A percentile compares a stretch with the other conserved stretches of the same genome.
Evolutionary conservation across 2,888 invertebrate species (phyloP).

Genomic region (Sphaerophoria taeniata): DNA sequence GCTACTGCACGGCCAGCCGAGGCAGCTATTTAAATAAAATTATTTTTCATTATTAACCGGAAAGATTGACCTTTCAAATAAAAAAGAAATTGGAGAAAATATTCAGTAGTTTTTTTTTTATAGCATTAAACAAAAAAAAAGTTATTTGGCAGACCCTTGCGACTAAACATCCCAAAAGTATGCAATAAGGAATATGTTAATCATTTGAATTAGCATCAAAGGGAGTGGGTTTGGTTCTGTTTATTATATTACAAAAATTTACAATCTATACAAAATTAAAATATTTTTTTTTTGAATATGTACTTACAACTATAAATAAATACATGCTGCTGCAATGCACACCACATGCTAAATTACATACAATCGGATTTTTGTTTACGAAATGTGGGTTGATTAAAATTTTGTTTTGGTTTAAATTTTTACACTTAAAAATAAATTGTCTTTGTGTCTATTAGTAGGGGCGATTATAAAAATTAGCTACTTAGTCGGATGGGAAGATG

Average conservation of each 20-base stretch:
- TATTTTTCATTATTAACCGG: too few species aligned
- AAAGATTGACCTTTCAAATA: too few species aligned
- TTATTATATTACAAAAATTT: slow-evolving; percentile 5
- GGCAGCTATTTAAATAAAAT: too few species aligned
- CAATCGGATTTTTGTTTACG: slow-evolving; percentile 19
- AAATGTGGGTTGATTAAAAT: slow-evolving; percentile 21
- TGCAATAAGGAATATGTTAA: background rate
- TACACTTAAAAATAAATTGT: slow-evolving; percentile 29
- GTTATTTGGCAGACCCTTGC: too few species aligned
- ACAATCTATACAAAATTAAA: slow-evolving; percentile 12
- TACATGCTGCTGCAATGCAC: slow-evolving; percentile 64
- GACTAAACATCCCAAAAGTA: slow-evolving; percentile 7
- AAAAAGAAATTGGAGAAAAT: too few species aligned
- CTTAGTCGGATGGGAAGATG: slow-evolving; percentile 74
- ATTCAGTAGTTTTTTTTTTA: too few species aligned
- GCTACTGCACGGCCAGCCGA: too few species aligned
- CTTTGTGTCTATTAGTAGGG: slow-evolving; percentile 49
- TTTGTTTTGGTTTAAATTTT: slow-evolving; percentile 19
- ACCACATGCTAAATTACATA: slow-evolving; percentile 65
- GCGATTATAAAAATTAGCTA: slow-evolving; percentile 55
- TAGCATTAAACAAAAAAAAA: too few species aligned
- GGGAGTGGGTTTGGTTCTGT: background rate
- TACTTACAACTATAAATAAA: slow-evolving; percentile 68
- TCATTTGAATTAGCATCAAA: background rate
- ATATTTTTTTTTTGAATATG: background rate